A percentile compares a stretch with the other conserved stretches of the same genome.
These are phyloP conservation scores for Papilio helenus DNA, from an alignment of 1,140 invertebrate species.

Conservation along the genomic window DNA sequence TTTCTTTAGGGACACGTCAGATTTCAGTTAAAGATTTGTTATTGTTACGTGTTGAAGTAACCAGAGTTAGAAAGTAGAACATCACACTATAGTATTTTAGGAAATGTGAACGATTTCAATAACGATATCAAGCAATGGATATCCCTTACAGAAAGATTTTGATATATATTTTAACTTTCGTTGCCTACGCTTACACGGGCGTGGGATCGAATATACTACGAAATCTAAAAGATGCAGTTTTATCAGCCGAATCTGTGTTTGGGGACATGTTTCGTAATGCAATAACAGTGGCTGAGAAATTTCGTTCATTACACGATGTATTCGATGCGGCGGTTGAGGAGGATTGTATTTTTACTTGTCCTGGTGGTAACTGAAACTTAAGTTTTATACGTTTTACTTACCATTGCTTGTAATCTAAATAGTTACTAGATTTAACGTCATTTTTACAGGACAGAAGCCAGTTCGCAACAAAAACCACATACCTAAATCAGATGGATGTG, in stretches of 20 bases:
- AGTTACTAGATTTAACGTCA: not conserved
- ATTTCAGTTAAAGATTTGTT: not conserved
- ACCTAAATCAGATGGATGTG: conserved; percentile 91
- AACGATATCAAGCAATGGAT: conserved; percentile 81
- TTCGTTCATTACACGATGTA: conserved; percentile 90
- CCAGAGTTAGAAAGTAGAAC: not conserved
- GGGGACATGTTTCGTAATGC: conserved; percentile 89
- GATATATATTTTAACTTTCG: conserved; percentile 89
- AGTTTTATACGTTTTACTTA: not conserved
- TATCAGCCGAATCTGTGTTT: conserved; percentile 89
- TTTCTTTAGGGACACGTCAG: conserved; percentile 22
- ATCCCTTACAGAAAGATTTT: conserved; percentile 89
- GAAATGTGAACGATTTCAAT: conserved; percentile 20
- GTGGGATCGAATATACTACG: conserved; percentile 89
- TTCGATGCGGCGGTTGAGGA: conserved; percentile 93
- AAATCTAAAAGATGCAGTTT: conserved; percentile 90
- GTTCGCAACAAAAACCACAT: conserved; percentile 89
- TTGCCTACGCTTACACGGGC: conserved; percentile 90
- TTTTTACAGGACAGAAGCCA: conserved; percentile 84
- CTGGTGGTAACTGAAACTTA: conserved; percentile 82
- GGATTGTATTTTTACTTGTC: conserved; percentile 90
- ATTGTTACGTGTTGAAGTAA: not conserved
- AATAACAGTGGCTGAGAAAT: conserved; percentile 89
- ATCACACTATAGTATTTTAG: not conserved
- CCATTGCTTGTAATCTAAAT: not conserved